Evolutionary conservation across 2,888 invertebrate species (phyloP).

Genomic region (Conomelus anceps): DNA sequence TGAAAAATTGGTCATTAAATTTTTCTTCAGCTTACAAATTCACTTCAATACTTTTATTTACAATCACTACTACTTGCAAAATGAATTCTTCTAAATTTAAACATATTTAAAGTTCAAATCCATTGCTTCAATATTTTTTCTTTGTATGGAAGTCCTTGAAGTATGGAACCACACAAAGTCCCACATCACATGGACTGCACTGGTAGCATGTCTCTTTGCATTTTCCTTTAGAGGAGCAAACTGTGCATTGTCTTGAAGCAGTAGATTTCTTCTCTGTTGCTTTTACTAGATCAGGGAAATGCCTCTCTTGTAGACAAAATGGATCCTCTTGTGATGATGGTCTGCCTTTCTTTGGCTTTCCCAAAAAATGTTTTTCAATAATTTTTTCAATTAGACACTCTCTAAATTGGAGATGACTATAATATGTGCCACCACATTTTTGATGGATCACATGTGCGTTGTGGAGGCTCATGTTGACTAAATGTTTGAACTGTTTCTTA

Average conservation of each 20-base stretch:
- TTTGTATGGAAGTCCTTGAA: not conserved
- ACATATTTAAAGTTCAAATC: no score
- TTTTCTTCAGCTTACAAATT: no score
- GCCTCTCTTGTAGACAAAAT: not conserved
- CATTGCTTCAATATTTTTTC: not conserved
- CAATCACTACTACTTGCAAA: no score
- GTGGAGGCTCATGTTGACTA: not conserved
- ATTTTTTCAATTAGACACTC: not conserved
- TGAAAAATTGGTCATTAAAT: no score
- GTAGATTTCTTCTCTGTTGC: not conserved
- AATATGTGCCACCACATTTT: not conserved
- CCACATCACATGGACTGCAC: conserved; percentile 7
- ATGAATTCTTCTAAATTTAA: no score
- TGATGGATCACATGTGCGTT: not conserved
- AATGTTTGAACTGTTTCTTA: conserved; percentile 1
- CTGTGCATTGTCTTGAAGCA: not conserved
- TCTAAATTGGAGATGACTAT: not conserved
- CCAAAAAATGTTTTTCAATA: conserved; percentile 4
- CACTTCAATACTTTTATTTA: no score
- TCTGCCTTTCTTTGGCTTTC: not conserved
- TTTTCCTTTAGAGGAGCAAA: not conserved
- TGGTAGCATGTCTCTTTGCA: conserved; percentile 3
- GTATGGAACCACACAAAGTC: not conserved
- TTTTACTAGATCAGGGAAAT: not conserved
- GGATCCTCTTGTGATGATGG: not conserved